Evolutionary conservation across 2,888 invertebrate species (phyloP), one percentile per base, ranked within the genome.

Genomic region (Electrophaes corylata): DNA sequence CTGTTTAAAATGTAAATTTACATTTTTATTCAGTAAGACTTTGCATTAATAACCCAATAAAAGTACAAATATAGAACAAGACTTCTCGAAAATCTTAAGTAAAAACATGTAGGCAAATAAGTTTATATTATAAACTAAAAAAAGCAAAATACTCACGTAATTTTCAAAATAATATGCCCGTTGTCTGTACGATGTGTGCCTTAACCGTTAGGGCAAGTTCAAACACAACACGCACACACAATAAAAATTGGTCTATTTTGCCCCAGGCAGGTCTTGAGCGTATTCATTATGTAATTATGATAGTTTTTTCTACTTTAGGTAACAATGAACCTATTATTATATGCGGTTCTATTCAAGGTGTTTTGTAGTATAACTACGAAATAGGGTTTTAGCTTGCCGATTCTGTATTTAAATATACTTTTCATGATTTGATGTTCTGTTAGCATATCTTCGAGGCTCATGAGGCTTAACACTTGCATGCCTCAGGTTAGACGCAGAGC

Each of bases 211-310:
- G 0, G 26, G 26, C 3, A 37, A 16, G 5, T 43, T 19, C 29
- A 19, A 19, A 40, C 18, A 35, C 43, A 72, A 69, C 72, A 72
- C 69, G 74, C 71, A 71, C 61, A 55, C 71, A 75, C 65, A 64
- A 57, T 33, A 41, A 29, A 50, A 62, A 64, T 61, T 41, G 64
- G 65, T 66, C 72, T 70, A 72, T 69, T 72, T 70, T 67, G 68
- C 69, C 71, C 67, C 64, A 59, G 69, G 65, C 70, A 56, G 23
- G 56, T 59, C 65, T 68, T 60, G 66, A 63, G 56, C 65, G 73
- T 76, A 74, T 71, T 77, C 76, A 79, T 81, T 83, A 78, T 70
- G 71, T 76, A 80, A 88, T 85, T 86, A 82, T 71, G 65, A 70
- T 62, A 70, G 65, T 73, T 76, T 72, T 76, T 76, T 72, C 54